Evolutionary conservation across 2,113 vertebrate species (phyloP), one percentile per base, ranked within the genome.

Genomic region (Callocephalon fimbriatum): DNA sequence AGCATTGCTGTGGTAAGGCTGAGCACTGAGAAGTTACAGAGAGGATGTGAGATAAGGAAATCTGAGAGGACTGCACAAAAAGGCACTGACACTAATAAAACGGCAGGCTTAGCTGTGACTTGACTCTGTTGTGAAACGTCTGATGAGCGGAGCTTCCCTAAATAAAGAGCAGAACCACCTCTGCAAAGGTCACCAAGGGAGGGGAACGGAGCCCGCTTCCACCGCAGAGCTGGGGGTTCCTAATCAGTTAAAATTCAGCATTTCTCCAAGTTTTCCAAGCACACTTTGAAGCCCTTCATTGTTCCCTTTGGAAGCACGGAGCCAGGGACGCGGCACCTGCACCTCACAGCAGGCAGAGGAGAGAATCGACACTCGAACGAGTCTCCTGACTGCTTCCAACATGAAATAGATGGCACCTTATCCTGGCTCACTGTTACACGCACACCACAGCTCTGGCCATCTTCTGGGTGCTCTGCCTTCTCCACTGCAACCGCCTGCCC

Each of bases 371-470:
- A 23, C 5, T 5, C 3, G 23, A 42, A 20, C 2, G 17, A 37
- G 12, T 10, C 66, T 37, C 47, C 47, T 13, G 35, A 18, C 32
- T 15, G 2, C 47, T 23, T 25, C 26, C 47, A 23, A 12, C 13
- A 3, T 2, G 68, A n/a, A 61, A n/a, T 2, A 18, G 27, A 21
- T 0, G 1, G 15, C n/a, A 2, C 3, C 0, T 20, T 27, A 4
- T 6, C 14, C 42, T 10, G 71, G 16, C 5, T 23, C 54, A 5
- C 47, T 3, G 1, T 44, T 3, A 25, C 56, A 23, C 6, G 0
- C 47, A 23, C 42, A 25, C 15, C 50, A 35, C 25, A 13, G 72
- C 72, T 51, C 38, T 22, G 8, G 13, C 65, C 58, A 6, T 21
- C 38, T 26, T 4, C 45, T 2, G 51, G 27, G 50, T 8, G 58